Conservation (phyloP, 2,888 invertebrate species). For the Heterodera filipjevi region DNA sequence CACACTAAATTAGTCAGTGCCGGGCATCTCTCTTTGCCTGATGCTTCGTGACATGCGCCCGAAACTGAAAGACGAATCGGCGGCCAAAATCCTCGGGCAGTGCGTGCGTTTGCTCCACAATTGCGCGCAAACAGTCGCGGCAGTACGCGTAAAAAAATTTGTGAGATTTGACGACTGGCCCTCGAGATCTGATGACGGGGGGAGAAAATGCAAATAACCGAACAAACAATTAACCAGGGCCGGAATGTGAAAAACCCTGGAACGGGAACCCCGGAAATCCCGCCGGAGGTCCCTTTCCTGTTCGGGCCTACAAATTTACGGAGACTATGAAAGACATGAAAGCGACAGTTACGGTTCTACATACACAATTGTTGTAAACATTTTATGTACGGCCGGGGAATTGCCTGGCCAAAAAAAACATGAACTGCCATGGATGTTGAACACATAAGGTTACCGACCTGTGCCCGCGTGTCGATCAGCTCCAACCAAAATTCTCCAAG, state of each 20-base stretch:
- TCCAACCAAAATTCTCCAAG: constrained; percentile 98
- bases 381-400: too few relatives aligned
- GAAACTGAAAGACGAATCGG: constrained; percentile 94
- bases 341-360: too few relatives aligned
- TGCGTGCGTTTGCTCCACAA: constrained; percentile 83
- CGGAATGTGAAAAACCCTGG: too few relatives aligned
- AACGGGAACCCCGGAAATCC: too few relatives aligned
- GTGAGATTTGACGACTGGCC: constrained; percentile 89
- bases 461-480: constrained; percentile 81
- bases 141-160: constrained; percentile 99
- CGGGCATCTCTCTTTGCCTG: constrained; percentile 97
- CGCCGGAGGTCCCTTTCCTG: too few relatives aligned
- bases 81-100: constrained; percentile 97
- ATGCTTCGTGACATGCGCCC: constrained; percentile 82
- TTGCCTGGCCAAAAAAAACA: too few relatives aligned
- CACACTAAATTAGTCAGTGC: constrained; percentile 67
- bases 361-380: too few relatives aligned
- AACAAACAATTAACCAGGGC: too few relatives aligned
- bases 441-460: not conserved
- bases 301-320: too few relatives aligned
- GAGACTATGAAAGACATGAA: too few relatives aligned
- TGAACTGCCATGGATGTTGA: too few relatives aligned
- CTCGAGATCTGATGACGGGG: constrained; percentile 62
- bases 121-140: constrained; percentile 75
- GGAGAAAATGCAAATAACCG: not conserved